phyloP scores from a whole-genome alignment of 1,140 invertebrate species.

The Kradibia gibbosae region DNA sequence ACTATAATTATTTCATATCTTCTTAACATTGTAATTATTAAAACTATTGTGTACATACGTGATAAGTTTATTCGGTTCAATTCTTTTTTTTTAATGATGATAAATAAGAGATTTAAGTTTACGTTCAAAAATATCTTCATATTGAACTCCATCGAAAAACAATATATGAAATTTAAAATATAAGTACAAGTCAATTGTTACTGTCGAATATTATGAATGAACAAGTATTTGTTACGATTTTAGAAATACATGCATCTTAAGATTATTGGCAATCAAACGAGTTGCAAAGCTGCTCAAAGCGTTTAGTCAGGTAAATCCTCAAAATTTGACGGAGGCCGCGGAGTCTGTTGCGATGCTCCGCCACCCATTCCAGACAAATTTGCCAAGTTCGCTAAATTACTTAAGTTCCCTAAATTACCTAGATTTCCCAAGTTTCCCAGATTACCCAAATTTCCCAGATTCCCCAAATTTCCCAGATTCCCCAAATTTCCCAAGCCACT shows the following conservation, averaged over 20 bases:
- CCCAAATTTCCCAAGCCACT: not conserved
- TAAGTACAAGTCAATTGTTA: not conserved
- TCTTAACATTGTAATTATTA: not conserved
- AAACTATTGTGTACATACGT: not conserved
- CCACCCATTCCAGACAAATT: slow-evolving; percentile 24
- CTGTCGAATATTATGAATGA: not conserved
- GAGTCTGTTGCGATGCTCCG: slow-evolving; percentile 48
- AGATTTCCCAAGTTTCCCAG: not conserved
- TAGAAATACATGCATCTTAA: not conserved
- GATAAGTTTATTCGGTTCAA: not conserved
- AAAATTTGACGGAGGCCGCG: slow-evolving; percentile 57
- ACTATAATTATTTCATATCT: not conserved
- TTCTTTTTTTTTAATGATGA: not conserved
- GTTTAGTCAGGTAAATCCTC: slow-evolving; percentile 70
- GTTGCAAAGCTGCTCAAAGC: not conserved
- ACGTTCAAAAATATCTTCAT: not conserved
- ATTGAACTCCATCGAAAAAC: not conserved
- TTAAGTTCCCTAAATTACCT: not conserved
- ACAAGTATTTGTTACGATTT: not conserved
- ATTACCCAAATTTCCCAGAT: not conserved
- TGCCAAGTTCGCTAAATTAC: not conserved
- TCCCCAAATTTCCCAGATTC: slow-evolving; percentile 48
- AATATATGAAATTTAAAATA: not conserved
- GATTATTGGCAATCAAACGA: not conserved
- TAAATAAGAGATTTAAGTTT: not conserved